Evolutionary conservation across 2,113 vertebrate genomes (phyloP).

Genomic region (Rhinogobius similis): DNA sequence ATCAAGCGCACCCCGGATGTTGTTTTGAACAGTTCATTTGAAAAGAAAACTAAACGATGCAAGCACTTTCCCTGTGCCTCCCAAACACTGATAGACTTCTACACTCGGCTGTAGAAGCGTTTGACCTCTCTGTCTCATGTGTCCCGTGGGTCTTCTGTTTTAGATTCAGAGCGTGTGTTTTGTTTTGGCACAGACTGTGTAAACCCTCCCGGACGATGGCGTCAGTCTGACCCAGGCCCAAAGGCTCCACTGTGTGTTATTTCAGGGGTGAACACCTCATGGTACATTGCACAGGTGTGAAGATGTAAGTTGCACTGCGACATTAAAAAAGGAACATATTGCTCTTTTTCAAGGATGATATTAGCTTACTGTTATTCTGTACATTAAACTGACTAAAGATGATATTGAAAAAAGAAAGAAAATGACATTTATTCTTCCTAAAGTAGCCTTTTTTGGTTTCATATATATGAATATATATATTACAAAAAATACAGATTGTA

Average conservation of each 20-base stretch:
- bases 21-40: slow-evolving; percentile 52
- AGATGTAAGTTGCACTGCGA: slow-evolving; percentile 94
- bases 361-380: slow-evolving; percentile 91
- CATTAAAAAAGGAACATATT: slow-evolving; percentile 94
- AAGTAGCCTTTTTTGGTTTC: slow-evolving; percentile 87
- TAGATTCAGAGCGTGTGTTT: slow-evolving; percentile 51
- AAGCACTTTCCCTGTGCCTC: slow-evolving; percentile 78
- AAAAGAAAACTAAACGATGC: slow-evolving; percentile 73
- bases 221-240: slow-evolving; percentile 83
- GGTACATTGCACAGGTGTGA: slow-evolving; percentile 91
- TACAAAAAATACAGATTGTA: slow-evolving; percentile 80
- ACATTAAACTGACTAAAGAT: slow-evolving; percentile 84
- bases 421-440: slow-evolving; percentile 90
- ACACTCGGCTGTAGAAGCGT: slow-evolving; percentile 60
- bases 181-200: slow-evolving; percentile 73
- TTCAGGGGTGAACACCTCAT: slow-evolving; percentile 89
- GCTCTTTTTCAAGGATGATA: slow-evolving; percentile 90
- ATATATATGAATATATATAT: slow-evolving; percentile 79
- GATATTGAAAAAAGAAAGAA: slow-evolving; percentile 78
- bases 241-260: slow-evolving; percentile 88
- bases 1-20: slow-evolving; percentile 50
- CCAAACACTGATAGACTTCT: slow-evolving; percentile 54
- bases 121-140: slow-evolving; percentile 47
- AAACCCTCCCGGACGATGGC: slow-evolving; percentile 59
- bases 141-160: slow-evolving; percentile 52